Evolutionary conservation across 2,888 invertebrate genomes (phyloP).

Genomic region (Linnaemya vulpina): DNA sequence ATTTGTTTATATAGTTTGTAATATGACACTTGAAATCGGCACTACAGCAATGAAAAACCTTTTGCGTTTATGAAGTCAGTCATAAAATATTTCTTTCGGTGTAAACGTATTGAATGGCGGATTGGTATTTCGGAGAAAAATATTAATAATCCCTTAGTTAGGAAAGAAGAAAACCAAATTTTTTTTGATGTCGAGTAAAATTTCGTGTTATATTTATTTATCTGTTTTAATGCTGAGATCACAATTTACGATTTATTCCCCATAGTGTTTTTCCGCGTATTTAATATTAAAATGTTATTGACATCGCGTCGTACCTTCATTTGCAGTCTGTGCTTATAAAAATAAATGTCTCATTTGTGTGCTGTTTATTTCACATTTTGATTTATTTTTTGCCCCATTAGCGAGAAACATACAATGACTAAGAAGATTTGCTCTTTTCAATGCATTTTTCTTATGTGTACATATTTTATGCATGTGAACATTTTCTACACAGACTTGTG

Average conservation of each 20-base stretch:
- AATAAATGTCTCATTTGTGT: slow-evolving; percentile 46
- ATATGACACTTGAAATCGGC: too few relatives aligned
- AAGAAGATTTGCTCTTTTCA: slow-evolving; percentile 40
- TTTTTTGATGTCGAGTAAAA: too few relatives aligned
- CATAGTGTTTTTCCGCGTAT: slow-evolving; percentile 6
- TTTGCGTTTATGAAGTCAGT: too few relatives aligned
- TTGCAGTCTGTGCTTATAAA: slow-evolving; percentile 8
- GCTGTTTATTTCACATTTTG: slow-evolving; percentile 13
- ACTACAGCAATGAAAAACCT: too few relatives aligned
- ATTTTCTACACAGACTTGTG: not conserved
- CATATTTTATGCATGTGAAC: slow-evolving; percentile 40
- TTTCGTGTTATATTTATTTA: too few relatives aligned
- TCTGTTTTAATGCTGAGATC: too few relatives aligned
- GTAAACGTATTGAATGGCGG: too few relatives aligned
- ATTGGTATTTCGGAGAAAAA: too few relatives aligned
- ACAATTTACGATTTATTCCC: not conserved
- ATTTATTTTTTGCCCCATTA: slow-evolving; percentile 47
- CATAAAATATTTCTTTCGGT: too few relatives aligned
- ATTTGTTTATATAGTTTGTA: too few relatives aligned
- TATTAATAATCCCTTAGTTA: too few relatives aligned
- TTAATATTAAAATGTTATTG: slow-evolving; percentile 48
- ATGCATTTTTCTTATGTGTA: slow-evolving; percentile 13
- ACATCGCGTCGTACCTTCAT: slow-evolving; percentile 38
- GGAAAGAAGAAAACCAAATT: too few relatives aligned
- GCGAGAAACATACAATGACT: slow-evolving; percentile 47